Percentiles rank a stretch among this genome's conserved stretches.
Evolutionary conservation across 1,140 invertebrate genomes (phyloP).

Genomic region (Pomacea maculata): DNA sequence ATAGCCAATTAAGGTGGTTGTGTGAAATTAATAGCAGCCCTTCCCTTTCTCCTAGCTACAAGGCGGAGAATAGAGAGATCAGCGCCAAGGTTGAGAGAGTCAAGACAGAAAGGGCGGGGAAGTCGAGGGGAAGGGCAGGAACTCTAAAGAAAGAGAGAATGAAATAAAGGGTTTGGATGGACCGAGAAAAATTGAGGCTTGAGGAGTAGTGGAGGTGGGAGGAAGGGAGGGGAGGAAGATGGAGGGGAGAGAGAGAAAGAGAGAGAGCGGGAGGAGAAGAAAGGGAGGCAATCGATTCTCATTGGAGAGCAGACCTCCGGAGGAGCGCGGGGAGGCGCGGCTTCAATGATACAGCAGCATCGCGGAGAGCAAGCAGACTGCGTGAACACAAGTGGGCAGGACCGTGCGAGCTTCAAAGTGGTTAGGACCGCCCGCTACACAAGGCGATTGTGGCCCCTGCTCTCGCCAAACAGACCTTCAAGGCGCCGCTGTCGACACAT

Average conservation of each 20-base stretch:
- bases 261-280: background rate
- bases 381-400: no score
- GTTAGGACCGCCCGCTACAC: no score
- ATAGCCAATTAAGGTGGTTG: conserved; percentile 11
- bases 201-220: no score
- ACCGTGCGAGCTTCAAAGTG: no score
- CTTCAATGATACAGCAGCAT: no score
- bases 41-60: background rate
- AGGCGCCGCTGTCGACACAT: no score
- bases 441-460: no score
- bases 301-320: background rate
- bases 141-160: background rate
- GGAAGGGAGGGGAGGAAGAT: conserved; percentile 4
- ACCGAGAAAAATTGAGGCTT: no score
- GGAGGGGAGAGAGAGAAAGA: conserved; percentile 3
- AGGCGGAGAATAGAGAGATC: background rate
- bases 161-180: background rate
- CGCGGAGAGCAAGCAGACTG: no score
- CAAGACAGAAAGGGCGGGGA: background rate
- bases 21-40: conserved; percentile 3
- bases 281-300: background rate
- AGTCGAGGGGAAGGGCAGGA: background rate
- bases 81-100: background rate
- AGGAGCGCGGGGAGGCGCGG: no score
- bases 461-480: no score